These are phyloP conservation scores for Eunapius fragilis DNA, from an alignment of 37 sponge, comb jelly and placozoan genomes.

Conservation along the genomic window DNA sequence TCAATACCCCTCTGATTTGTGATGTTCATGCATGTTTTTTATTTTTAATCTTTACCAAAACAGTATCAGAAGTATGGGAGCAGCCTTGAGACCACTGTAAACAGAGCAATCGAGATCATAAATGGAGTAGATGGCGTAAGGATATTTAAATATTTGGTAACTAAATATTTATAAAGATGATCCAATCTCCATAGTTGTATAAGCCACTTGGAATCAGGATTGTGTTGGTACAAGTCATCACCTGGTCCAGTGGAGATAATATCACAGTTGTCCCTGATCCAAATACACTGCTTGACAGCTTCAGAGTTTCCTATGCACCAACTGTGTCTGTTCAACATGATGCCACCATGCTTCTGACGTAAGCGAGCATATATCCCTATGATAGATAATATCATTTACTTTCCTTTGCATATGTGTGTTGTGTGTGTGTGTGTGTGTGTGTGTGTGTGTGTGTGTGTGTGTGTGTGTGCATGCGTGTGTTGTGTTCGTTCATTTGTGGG, in stretches of 20 bases:
- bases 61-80: conserved; percentile 1
- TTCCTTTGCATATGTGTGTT: neutral
- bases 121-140: conserved; percentile 65
- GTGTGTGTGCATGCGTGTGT: too few relatives aligned
- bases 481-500: too few relatives aligned
- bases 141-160: neutral
- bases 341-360: conserved; percentile 65
- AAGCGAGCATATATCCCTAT: too few relatives aligned
- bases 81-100: conserved; percentile 14
- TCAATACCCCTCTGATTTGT: neutral
- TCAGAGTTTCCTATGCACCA: conserved; percentile 16
- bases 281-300: conserved; percentile 15
- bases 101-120: conserved; percentile 31
- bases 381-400: neutral
- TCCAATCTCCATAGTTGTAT: conserved; percentile 30
- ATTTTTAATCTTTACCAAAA: neutral
- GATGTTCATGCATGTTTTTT: neutral
- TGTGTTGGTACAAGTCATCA: conserved; percentile 56
- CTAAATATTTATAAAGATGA: neutral
- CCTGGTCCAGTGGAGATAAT: conserved; percentile 51
- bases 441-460: too few relatives aligned
- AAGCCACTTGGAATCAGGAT: conserved; percentile 42
- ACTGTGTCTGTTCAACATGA: conserved; percentile 36
- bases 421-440: too few relatives aligned
- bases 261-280: conserved; percentile 31